A percentile compares a stretch with the other conserved stretches of the same genome.
These are phyloP conservation scores for Sitobion miscanthi DNA, from an alignment of 1,140 invertebrate species.

Conservation along the genomic window DNA sequence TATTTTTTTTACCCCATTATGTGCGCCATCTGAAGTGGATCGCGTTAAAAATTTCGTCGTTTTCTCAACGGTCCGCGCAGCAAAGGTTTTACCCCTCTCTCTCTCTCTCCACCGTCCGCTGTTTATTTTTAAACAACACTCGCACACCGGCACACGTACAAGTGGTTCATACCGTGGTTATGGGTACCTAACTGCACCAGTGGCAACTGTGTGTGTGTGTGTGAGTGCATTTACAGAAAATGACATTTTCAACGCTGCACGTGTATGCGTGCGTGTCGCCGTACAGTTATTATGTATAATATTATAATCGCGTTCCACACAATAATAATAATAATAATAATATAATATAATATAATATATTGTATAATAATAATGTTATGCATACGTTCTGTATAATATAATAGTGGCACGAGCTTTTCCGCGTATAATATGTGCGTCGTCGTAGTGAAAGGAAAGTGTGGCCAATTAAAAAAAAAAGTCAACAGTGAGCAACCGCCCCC, in stretches of 20 bases:
- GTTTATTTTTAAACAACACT: constrained; percentile 9
- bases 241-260: constrained; percentile 5
- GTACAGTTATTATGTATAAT: not conserved
- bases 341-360: not conserved
- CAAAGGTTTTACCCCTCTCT: not conserved
- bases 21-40: constrained; percentile 30
- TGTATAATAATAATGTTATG: not conserved
- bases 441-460: not conserved
- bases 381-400: not conserved
- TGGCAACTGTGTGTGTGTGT: not conserved
- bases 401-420: not conserved
- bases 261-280: not conserved
- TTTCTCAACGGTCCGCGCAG: not conserved
- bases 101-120: not conserved
- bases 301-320: not conserved
- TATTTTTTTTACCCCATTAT: not conserved
- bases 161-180: not conserved
- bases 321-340: not conserved
- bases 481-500: not conserved
- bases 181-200: not conserved
- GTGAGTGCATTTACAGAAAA: not conserved
- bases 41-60: constrained; percentile 35
- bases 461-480: constrained; percentile 7
- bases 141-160: not conserved
- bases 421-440: not conserved